phyloP scores from a whole-genome alignment of 2,113 vertebrate species.

The Amazona guildingii region DNA sequence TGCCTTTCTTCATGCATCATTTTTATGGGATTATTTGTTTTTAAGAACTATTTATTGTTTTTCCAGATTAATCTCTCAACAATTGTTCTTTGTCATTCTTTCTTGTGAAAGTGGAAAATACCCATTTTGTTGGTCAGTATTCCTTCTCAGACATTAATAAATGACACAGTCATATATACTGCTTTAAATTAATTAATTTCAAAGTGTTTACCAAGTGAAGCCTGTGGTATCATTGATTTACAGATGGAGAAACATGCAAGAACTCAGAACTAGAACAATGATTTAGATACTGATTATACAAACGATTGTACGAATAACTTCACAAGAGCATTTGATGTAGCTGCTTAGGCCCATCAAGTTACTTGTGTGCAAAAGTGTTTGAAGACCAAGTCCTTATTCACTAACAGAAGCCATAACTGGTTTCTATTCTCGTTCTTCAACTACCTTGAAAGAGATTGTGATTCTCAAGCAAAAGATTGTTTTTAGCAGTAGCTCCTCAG shows the following conservation, averaged over 20 bases:
- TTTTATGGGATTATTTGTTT: not conserved
- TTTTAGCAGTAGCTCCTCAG: not conserved
- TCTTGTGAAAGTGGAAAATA: not conserved
- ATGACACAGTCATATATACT: not conserved
- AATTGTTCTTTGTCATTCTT: not conserved
- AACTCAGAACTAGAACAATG: not conserved
- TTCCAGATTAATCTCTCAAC: not conserved
- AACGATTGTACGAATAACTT: not conserved
- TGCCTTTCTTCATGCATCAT: not conserved
- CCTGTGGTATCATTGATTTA: not conserved
- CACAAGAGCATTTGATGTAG: not conserved
- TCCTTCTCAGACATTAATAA: not conserved
- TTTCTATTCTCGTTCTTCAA: not conserved
- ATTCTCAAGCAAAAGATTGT: not conserved
- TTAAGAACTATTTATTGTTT: not conserved
- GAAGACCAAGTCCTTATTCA: not conserved
- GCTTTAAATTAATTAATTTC: not conserved
- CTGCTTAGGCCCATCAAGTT: not conserved
- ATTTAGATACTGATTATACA: not conserved
- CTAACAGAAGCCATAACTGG: not conserved
- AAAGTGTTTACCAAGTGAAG: not conserved
- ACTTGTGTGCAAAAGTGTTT: not conserved
- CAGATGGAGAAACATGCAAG: not conserved
- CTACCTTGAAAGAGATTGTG: not conserved
- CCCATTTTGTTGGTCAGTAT: not conserved